Base-by-base conservation (phyloP, 2,888 invertebrate genomes). In the Metacarcinus magister region DNA sequence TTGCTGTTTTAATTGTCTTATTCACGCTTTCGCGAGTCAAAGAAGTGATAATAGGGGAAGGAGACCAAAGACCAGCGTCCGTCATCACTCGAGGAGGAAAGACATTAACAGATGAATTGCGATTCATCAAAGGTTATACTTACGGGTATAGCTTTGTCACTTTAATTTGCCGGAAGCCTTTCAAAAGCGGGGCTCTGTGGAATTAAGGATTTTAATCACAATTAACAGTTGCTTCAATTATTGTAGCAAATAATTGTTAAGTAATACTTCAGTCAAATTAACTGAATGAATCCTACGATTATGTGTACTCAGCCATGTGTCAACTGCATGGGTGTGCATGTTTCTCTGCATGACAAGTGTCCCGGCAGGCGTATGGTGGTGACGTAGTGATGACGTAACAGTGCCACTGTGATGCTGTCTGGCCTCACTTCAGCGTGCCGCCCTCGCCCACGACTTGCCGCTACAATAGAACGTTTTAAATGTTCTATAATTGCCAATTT, bases 401-500 rank as follows among this genome's bases (percentile, higher is more conserved):
- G 32, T 67, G 75, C 19, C n/a, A 54, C 54, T n/a, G 46, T 92
- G 54, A 32, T 5, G 92, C 28, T 32, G 92, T n/a, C 8, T 92
- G 92, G 43, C 92, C 87, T 32, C 46, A 5, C 82, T 44, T 82
- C 92, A 44, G 48, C 82, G 54, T 93, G 93, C 94, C 46, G 23
- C 75, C 93, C 93, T 32, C 93, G 7, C 44, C 43, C 93, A 0
- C 93, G 0, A 44, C 44, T 43, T 23, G n/a, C 28, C 43, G 13
- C 95, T 54, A 92, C 92, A 95, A 95, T 92, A 91, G 54, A 48
- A 82, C 48, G 44, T 90, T 93, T 44, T 95, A 39, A 95, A 93
- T 95, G 93, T 90, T 87, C 89, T 95, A 54, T 95, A 89, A 95
- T 95, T 93, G 89, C 60, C 90, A 93, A 95, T 95, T 95, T 95